These are phyloP conservation scores for Rotaria socialis DNA, from an alignment of 2,888 invertebrate genomes.

Conservation along the genomic window DNA sequence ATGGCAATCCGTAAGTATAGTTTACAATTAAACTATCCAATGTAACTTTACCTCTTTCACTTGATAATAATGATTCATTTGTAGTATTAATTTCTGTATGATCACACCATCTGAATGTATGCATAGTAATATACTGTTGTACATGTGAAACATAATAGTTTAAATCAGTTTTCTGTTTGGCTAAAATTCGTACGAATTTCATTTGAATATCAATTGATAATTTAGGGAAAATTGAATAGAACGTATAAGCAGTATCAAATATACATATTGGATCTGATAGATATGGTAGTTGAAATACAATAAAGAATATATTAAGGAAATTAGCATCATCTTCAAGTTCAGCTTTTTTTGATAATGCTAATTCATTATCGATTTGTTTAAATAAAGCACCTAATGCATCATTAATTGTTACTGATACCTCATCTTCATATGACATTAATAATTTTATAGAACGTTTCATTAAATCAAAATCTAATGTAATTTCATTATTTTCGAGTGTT, in stretches of 20 bases:
- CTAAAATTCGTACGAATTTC: slow-evolving; percentile 75
- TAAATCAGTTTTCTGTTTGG: slow-evolving; percentile 57
- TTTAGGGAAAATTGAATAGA: slow-evolving; percentile 69
- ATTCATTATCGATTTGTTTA: neutral
- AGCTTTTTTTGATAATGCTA: neutral
- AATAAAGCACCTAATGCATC: neutral
- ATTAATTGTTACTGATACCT: neutral
- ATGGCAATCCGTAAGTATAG: no score
- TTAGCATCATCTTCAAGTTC: neutral
- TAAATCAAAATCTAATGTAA: slow-evolving; percentile 14
- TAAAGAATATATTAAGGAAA: slow-evolving; percentile 30
- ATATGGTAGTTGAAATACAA: slow-evolving; percentile 65
- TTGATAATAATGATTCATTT: neutral
- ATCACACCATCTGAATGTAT: slow-evolving; percentile 66
- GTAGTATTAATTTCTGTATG: neutral
- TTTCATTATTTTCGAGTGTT: neutral
- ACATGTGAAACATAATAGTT: slow-evolving; percentile 65
- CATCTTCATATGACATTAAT: neutral
- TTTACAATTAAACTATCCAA: neutral
- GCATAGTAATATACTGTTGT: slow-evolving; percentile 80
- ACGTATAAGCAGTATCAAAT: slow-evolving; percentile 73
- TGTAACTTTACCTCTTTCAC: neutral
- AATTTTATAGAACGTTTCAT: neutral
- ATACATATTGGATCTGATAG: slow-evolving; percentile 68
- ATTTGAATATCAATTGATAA: slow-evolving; percentile 74